Conservation (phyloP, 2,797 vertebrate species). For the Epinephelus malabaricus region DNA sequence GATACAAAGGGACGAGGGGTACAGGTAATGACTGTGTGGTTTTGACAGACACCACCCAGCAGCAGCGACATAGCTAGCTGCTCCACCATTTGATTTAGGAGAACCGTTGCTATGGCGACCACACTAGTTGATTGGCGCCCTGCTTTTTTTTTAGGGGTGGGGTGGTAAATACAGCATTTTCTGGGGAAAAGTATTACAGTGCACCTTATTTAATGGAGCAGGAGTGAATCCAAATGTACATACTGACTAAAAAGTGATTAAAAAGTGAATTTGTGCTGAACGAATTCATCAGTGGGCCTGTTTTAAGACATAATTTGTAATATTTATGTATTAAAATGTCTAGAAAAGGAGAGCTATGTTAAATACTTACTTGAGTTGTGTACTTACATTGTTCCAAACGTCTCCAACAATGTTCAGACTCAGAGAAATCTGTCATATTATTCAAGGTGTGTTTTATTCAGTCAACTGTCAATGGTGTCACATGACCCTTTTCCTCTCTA, state of each 20-base stretch:
- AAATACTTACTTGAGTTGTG: no score
- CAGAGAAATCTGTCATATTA: no score
- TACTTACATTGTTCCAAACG: no score
- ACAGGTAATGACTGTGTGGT: slow-evolving; percentile 74
- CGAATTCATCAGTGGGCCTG: background rate
- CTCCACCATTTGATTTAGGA: slow-evolving; percentile 63
- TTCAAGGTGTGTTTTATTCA: no score
- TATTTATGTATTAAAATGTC: no score
- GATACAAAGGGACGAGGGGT: slow-evolving; percentile 64
- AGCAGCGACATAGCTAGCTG: slow-evolving; percentile 48
- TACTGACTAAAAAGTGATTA: slow-evolving; percentile 5
- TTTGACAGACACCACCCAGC: slow-evolving; percentile 72
- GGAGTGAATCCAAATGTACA: background rate
- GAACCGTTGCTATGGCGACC: slow-evolving; percentile 67
- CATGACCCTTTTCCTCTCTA: no score
- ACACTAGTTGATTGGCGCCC: slow-evolving; percentile 57
- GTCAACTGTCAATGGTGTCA: no score
- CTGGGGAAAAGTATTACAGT: slow-evolving; percentile 15
- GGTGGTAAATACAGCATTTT: slow-evolving; percentile 40
- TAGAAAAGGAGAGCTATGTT: no score
- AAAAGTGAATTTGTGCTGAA: slow-evolving; percentile 8
- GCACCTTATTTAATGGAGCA: slow-evolving; percentile 4
- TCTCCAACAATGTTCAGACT: no score
- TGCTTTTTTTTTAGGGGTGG: slow-evolving; percentile 35
- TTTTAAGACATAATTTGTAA: background rate